Evolutionary conservation across 2,113 vertebrate species (phyloP).

Genomic region (Tupaia tana): DNA sequence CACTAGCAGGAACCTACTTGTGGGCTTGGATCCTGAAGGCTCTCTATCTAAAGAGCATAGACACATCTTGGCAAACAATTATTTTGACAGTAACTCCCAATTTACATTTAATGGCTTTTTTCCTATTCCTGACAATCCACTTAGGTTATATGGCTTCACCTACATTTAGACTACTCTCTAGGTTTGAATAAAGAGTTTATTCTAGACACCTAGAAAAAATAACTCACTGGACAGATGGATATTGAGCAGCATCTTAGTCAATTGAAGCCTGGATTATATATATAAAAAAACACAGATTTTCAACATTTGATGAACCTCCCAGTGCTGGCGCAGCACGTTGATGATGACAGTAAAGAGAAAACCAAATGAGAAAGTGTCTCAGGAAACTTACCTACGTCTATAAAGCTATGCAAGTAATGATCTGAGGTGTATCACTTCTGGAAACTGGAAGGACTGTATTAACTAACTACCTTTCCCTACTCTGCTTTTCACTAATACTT

Average conservation of each 20-base stretch:
- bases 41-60: background rate
- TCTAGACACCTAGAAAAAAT: background rate
- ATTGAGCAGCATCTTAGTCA: background rate
- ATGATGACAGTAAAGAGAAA: background rate
- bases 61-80: background rate
- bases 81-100: background rate
- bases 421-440: background rate
- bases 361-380: background rate
- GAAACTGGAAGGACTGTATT: background rate
- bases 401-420: background rate
- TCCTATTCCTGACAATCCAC: background rate
- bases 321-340: background rate
- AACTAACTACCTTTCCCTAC: fast-evolving
- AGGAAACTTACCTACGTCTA: background rate
- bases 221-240: background rate
- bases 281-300: background rate
- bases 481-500: background rate
- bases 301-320: background rate
- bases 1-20: background rate
- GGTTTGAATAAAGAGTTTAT: background rate
- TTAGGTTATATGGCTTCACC: background rate
- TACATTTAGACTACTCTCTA: background rate
- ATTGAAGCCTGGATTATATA: background rate
- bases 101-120: background rate
- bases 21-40: background rate